Evolutionary conservation across 2,888 invertebrate species (phyloP).

Genomic region (Acanthacorydalis orientalis): DNA sequence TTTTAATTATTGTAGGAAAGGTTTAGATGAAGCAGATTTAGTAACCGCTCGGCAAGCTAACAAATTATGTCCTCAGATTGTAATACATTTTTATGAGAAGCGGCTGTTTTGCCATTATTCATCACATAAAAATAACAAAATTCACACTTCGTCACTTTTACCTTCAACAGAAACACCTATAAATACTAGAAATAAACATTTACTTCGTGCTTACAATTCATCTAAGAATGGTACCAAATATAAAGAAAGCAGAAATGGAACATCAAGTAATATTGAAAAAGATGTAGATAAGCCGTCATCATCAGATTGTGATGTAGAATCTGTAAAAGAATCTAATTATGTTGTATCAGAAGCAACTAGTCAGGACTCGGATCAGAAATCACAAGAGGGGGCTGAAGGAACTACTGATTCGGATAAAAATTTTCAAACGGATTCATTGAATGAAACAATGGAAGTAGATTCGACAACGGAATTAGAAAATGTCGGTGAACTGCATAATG

Average conservation of each 20-base stretch:
- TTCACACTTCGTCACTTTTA: not conserved
- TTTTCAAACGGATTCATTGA: no score
- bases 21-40: conserved; percentile 46
- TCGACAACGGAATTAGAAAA: no score
- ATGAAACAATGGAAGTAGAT: no score
- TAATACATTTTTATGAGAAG: conserved; percentile 45
- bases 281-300: not conserved
- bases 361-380: no score
- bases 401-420: no score
- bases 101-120: conserved; percentile 14
- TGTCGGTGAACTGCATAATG: no score
- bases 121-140: not conserved
- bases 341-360: no score
- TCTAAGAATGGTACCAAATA: not conserved
- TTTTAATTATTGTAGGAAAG: conserved; percentile 25
- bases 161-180: not conserved
- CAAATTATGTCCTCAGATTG: conserved; percentile 40
- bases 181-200: not conserved
- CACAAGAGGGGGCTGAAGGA: no score
- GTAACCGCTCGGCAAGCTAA: conserved; percentile 43
- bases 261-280: not conserved
- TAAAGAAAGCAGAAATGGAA: not conserved
- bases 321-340: no score
- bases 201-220: not conserved
- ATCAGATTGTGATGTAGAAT: no score